A percentile compares a stretch with the other conserved stretches of the same genome.
Evolutionary conservation across 2,888 invertebrate species (phyloP).

Genomic region (Drosophila macrospina): DNA sequence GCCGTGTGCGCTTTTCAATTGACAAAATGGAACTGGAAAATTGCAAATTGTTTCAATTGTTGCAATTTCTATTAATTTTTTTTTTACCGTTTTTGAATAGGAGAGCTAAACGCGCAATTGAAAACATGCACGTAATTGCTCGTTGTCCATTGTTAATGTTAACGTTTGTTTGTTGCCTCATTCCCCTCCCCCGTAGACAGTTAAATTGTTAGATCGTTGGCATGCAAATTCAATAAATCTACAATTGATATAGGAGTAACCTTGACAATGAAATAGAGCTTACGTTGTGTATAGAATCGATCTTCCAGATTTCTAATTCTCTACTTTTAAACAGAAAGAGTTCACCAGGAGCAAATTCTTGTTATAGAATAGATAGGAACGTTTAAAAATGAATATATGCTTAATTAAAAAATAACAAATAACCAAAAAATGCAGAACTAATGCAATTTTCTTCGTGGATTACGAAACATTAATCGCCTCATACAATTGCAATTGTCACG

Average conservation of each 20-base stretch:
- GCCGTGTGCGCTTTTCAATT: constrained; percentile 57
- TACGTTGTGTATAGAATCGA: too few species aligned
- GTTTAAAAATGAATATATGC: too few species aligned
- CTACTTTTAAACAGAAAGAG: too few species aligned
- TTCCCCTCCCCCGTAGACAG: not conserved
- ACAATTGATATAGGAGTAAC: not conserved
- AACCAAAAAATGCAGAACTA: too few species aligned
- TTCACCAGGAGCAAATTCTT: too few species aligned
- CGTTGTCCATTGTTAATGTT: constrained; percentile 13
- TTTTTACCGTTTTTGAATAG: not conserved
- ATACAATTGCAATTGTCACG: not conserved
- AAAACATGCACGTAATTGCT: constrained; percentile 17
- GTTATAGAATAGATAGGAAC: too few species aligned
- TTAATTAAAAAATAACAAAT: not conserved
- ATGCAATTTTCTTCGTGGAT: not conserved
- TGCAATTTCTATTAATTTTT: constrained; percentile 33
- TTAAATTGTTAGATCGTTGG: constrained; percentile 1
- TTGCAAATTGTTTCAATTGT: constrained; percentile 45
- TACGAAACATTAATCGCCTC: not conserved
- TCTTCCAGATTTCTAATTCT: too few species aligned
- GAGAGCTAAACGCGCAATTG: constrained; percentile 17
- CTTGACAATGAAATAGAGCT: not conserved
- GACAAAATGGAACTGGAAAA: constrained; percentile 41
- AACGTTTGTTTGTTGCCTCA: constrained; percentile 2
- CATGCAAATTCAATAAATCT: not conserved